Base-by-base conservation (phyloP, 2,888 invertebrate species). In the Calliscelio sp. region DNA sequence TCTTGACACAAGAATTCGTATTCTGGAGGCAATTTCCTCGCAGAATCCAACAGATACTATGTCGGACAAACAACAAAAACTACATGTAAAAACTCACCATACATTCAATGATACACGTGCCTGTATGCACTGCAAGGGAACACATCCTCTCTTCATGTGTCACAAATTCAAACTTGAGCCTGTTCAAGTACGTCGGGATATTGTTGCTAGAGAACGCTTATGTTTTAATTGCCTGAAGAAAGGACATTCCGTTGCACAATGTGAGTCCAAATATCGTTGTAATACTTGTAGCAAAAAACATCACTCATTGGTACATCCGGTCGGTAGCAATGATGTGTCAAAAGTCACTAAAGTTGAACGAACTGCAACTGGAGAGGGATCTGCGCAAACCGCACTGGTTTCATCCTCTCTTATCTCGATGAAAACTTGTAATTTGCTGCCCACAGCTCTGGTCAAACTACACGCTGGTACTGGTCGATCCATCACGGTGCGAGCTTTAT, bases 181-280 rank as follows among this genome's bases (percentile, higher is more conserved):
- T 1, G 14, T 51, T 2, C 41, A 41, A 41, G 14, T 11, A 20
- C 46, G 51, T 2, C n/a, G 41, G n/a, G 41, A 41, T 5, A 6
- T 41, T 14, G n/a, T n/a, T 10, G 1, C 2, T 2, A 51, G 14
- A 24, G 51, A 51, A 11, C 51, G 14, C 5, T 22, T 51, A 14
- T 51, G 51, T 24, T 51, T 24, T 51, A 61, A 61, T 41, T 61
- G 61, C 41, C 24, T 61, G n/a, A 41, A 22, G 24, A 61, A 41
- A 14, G 41, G 61, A 0, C 61, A 61, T n/a, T 18, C 18, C 2
- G 4, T 18, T 3, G 0, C 41, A 20, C 32, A 61, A 24, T 61
- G 61, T 24, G 24, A 18, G 0, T 61, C 61, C 0, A 41, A 61
- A n/a, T n/a, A 61, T 10, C n/a, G 16, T 8, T 59, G 59, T 22